Evolutionary conservation across 2,888 invertebrate genomes (phyloP), one percentile per base, ranked within the genome.

Genomic region (Scaptomyza tumidula): DNA sequence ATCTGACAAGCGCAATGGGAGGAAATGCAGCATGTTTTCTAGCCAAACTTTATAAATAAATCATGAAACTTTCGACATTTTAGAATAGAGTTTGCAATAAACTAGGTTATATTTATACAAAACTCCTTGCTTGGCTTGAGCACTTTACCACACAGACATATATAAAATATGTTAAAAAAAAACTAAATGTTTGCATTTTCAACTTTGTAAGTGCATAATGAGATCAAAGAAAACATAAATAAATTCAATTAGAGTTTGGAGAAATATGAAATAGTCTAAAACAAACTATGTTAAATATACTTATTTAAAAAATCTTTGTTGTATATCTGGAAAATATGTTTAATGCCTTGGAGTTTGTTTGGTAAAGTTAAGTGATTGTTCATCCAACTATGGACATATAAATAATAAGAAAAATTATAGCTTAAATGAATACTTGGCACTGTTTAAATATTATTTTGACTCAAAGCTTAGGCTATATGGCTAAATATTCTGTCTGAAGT

Each of bases 41-140:
- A 14, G 14, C 6, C 24, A 24, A 13, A 10, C 10, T 13, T 49
- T 33, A 49, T 19, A 49, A 49, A 35, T 19, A 35, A 50, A 50
- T 24, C n/a, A 35, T 50, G 10, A 11, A 39, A 50, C 50, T 52
- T 37, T 27, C 3, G 37, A 52, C 2, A 52, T 14, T 11, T 24
- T 9, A 6, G 2, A n/a, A 19, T 10, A n/a, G 2, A 33, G 33
- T 19, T 41, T 1, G 6, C 13, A 9, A 35, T 33, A 24, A 52
- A 11, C 4, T 7, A 4, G 4, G 3, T 37, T 14, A 27, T 14
- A 2, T 50, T 1, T 24, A 14, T 10, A 24, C 19, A 24, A 13
- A 44, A 24, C 24, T 43, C 19, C 6, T 43, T 43, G 14, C 39
- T 9, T 6, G 9, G 13, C 4, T 3, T 14, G 1, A 14, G 14